Evolutionary conservation across 1,140 invertebrate genomes (phyloP).

Genomic region (Cotesia glomerata): DNA sequence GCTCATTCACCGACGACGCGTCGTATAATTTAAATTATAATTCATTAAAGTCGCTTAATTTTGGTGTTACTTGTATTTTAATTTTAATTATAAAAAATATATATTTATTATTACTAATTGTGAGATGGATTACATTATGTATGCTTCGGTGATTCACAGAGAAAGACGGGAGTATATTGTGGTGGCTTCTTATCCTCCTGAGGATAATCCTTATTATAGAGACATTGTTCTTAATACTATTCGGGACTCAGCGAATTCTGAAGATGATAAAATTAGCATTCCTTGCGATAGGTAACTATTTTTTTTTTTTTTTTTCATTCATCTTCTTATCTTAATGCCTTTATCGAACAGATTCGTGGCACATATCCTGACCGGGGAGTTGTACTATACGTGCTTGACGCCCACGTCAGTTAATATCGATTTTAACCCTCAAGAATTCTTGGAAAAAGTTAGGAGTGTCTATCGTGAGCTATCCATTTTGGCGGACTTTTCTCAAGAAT

Average conservation of each 20-base stretch:
- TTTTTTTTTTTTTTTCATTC: neutral
- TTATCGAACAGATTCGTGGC: conserved; percentile 40
- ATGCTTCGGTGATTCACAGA: conserved; percentile 43
- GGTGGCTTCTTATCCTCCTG: conserved; percentile 42
- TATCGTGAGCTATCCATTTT: conserved; percentile 49
- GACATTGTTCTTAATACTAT: conserved; percentile 38
- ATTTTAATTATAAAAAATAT: neutral
- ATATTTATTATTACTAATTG: too few species aligned
- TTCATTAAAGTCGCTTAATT: too few species aligned
- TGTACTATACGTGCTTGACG: conserved; percentile 47
- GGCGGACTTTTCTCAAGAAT: conserved; percentile 43
- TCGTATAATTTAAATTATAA: too few species aligned
- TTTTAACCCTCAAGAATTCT: conserved; percentile 41
- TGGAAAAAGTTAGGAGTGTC: conserved; percentile 41
- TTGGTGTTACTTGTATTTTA: too few species aligned
- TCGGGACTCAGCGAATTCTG: conserved; percentile 30
- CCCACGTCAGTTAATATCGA: conserved; percentile 30
- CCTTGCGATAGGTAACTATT: conserved; percentile 43
- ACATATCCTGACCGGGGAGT: conserved; percentile 43
- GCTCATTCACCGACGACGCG: too few species aligned
- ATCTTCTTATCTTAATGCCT: neutral
- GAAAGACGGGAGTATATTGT: conserved; percentile 41
- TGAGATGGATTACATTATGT: conserved; percentile 31
- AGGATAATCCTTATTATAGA: conserved; percentile 29
- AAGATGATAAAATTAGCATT: conserved; percentile 46